phyloP scores from a whole-genome alignment of 2,888 invertebrate genomes.

The Metacarcinus magister region DNA sequence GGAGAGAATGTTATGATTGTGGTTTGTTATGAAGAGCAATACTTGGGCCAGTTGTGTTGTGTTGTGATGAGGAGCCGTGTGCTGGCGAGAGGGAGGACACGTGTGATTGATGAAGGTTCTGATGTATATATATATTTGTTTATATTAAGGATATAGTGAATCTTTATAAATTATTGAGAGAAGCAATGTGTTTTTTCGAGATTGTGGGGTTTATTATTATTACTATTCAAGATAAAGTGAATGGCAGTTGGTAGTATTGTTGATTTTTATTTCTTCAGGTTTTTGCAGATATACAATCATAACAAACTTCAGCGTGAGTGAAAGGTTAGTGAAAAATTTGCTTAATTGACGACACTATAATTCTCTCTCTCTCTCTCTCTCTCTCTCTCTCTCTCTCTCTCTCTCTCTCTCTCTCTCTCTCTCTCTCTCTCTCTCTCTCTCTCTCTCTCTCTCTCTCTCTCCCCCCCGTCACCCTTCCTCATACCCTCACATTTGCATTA shows the following conservation, averaged over 20 bases:
- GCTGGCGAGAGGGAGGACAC: too few species aligned
- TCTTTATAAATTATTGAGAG: background rate
- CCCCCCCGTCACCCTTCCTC: background rate
- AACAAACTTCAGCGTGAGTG: background rate
- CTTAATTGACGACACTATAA: background rate
- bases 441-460: background rate
- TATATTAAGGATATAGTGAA: too few species aligned
- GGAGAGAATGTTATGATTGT: too few species aligned
- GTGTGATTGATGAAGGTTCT: too few species aligned
- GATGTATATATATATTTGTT: too few species aligned
- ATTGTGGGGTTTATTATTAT: background rate
- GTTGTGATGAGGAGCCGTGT: too few species aligned
- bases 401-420: background rate
- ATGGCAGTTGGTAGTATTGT: background rate
- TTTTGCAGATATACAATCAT: background rate
- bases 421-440: constrained; percentile 40
- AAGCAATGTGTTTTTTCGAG: background rate
- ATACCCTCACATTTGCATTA: background rate
- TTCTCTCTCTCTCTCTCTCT: too few species aligned
- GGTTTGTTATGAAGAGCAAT: too few species aligned
- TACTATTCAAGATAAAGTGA: background rate
- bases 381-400: background rate
- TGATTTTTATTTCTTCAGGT: background rate
- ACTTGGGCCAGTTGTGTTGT: too few species aligned
- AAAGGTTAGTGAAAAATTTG: background rate